These are phyloP conservation scores for Stenchaetothrips biformis DNA, from an alignment of 2,888 invertebrate species.

Conservation along the genomic window DNA sequence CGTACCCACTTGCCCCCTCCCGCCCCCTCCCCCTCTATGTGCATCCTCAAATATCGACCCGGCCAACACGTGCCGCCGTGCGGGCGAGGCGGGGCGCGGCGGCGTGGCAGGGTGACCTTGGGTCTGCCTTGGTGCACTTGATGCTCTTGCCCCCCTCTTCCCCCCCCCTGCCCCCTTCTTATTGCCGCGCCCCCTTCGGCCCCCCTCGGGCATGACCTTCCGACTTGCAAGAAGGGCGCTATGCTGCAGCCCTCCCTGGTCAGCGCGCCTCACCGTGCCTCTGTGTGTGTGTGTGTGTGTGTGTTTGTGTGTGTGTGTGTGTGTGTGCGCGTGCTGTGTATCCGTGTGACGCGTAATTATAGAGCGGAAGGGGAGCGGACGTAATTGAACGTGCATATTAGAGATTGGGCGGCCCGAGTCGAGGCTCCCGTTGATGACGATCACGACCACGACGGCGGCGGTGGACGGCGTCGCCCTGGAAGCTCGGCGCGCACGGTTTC, in stretches of 20 bases:
- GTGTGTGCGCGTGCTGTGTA: no score
- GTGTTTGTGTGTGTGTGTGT: not conserved
- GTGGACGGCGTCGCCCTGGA: no score
- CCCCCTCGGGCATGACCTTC: no score
- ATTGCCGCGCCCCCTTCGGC: not conserved
- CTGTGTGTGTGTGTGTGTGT: not conserved
- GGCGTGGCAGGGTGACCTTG: not conserved
- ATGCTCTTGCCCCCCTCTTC: not conserved
- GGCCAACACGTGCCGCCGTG: not conserved
- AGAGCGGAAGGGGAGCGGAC: not conserved
- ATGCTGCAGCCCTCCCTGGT: no score
- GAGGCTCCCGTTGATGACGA: no score
- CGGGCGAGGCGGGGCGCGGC: not conserved
- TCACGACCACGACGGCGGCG: no score
- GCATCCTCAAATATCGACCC: constrained; percentile 20
- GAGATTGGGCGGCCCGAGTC: no score
- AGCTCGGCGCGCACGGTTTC: no score
- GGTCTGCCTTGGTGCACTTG: constrained; percentile 16
- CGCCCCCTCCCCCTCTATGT: constrained; percentile 5
- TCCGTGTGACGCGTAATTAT: not conserved
- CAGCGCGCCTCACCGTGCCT: no score
- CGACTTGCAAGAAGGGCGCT: no score
- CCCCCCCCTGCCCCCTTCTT: not conserved
- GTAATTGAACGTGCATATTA: not conserved
- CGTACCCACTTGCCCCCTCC: not conserved